Evolutionary conservation across 2,797 vertebrate species (phyloP).

Genomic region (Enteromius viviparus): DNA sequence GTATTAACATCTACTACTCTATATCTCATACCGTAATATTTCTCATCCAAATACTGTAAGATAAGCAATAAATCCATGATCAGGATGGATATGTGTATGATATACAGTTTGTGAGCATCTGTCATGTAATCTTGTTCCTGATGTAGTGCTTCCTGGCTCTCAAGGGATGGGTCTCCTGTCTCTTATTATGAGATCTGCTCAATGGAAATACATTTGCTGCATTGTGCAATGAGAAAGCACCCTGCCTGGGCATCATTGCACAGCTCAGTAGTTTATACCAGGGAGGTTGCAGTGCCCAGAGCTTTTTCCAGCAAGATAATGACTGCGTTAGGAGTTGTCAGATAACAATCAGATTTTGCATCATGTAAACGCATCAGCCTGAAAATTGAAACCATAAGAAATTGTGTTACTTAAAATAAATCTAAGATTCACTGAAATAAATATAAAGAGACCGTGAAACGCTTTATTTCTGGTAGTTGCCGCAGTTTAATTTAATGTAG

Average conservation of each 20-base stretch:
- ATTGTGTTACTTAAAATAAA: background rate
- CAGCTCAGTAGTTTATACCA: constrained; percentile 14
- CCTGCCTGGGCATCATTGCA: constrained; percentile 32
- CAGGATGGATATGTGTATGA: background rate
- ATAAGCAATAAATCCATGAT: background rate
- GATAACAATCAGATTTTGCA: too few relatives aligned
- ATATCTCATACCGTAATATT: background rate
- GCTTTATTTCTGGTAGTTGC: too few relatives aligned
- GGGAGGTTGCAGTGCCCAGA: constrained; percentile 12
- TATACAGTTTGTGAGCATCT: constrained; percentile 15
- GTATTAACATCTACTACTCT: constrained; percentile 70
- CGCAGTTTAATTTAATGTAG: too few relatives aligned
- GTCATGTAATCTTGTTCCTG: background rate
- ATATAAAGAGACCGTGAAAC: background rate
- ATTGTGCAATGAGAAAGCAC: constrained; percentile 31
- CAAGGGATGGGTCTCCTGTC: constrained; percentile 45
- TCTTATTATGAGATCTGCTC: constrained; percentile 39
- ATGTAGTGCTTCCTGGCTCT: constrained; percentile 7
- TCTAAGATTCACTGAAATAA: background rate
- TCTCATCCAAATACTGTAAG: background rate
- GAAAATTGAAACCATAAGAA: background rate
- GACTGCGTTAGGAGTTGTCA: background rate
- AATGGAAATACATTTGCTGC: constrained; percentile 35
- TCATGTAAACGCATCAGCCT: background rate
- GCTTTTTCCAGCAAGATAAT: background rate